These are phyloP conservation scores for Plumapathes pennacea DNA, from an alignment of 92 coral and sea anemone species.

Conservation along the genomic window DNA sequence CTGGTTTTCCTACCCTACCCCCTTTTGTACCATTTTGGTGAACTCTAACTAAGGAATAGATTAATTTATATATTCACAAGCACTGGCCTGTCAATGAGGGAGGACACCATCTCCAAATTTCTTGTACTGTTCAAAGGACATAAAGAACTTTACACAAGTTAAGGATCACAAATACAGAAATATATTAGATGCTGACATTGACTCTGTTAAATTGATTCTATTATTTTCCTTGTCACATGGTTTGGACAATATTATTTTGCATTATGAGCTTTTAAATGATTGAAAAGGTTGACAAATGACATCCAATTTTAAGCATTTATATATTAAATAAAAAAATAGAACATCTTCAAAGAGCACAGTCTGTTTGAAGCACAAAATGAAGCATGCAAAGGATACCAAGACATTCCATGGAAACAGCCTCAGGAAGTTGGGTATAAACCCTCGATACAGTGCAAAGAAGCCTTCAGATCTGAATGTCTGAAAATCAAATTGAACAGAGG, in stretches of 20 bases:
- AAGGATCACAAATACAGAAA: conserved; percentile 42
- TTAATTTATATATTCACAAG: too few species aligned
- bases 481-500: neutral
- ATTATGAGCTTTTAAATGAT: neutral
- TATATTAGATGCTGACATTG: neutral
- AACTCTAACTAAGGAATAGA: too few species aligned
- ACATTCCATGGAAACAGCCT: conserved; percentile 98
- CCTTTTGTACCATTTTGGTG: too few species aligned
- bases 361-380: neutral
- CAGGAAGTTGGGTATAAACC: conserved; percentile 91
- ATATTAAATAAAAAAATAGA: neutral
- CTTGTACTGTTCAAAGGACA: conserved; percentile 98
- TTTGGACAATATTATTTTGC: neutral
- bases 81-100: too few species aligned
- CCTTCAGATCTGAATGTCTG: conserved; percentile 97
- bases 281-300: neutral
- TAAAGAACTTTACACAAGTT: conserved; percentile 75
- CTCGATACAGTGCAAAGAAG: conserved; percentile 90
- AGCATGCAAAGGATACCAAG: conserved; percentile 82
- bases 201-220: neutral
- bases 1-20: too few species aligned
- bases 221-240: neutral
- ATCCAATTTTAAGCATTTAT: neutral
- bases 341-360: neutral
- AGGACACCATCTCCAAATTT: conserved; percentile 67